A percentile compares a stretch with the other conserved stretches of the same genome.
These are phyloP conservation scores for Rostratula benghalensis DNA, from an alignment of 2,113 vertebrate species.

Conservation along the genomic window DNA sequence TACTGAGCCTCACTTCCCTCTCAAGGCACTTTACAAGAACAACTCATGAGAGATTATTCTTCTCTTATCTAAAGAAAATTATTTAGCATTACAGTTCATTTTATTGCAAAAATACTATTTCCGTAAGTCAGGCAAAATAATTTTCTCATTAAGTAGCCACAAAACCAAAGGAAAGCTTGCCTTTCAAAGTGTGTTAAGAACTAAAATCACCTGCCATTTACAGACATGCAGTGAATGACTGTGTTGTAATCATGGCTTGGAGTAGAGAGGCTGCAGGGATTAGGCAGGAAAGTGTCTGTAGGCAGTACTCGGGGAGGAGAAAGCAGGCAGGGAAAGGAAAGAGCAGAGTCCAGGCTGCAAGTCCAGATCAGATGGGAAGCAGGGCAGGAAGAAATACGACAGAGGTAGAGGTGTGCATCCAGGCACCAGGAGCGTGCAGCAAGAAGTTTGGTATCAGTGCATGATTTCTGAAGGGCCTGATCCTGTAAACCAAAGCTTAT, in stretches of 20 bases:
- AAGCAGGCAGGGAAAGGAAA: neutral
- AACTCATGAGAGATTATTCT: neutral
- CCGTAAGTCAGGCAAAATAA: neutral
- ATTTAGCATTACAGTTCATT: neutral
- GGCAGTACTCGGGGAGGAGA: neutral
- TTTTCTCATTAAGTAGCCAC: neutral
- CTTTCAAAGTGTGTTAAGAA: fast-evolving
- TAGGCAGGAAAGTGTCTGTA: neutral
- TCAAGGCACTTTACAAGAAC: neutral
- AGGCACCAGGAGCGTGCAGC: neutral
- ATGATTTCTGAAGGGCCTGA: neutral
- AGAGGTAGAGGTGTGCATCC: fast-evolving
- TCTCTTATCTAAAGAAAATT: neutral
- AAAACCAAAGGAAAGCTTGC: neutral
- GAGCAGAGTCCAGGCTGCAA: neutral
- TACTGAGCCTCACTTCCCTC: neutral
- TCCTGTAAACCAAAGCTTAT: neutral
- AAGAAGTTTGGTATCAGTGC: neutral
- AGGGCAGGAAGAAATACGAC: neutral
- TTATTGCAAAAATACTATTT: neutral
- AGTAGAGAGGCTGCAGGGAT: neutral
- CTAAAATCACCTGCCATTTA: neutral
- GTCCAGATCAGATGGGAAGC: neutral
- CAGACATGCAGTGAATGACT: fast-evolving
- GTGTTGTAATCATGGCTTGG: fast-evolving